Conservation (phyloP, 2,888 invertebrate species). For the Drosophila demipolita region DNA sequence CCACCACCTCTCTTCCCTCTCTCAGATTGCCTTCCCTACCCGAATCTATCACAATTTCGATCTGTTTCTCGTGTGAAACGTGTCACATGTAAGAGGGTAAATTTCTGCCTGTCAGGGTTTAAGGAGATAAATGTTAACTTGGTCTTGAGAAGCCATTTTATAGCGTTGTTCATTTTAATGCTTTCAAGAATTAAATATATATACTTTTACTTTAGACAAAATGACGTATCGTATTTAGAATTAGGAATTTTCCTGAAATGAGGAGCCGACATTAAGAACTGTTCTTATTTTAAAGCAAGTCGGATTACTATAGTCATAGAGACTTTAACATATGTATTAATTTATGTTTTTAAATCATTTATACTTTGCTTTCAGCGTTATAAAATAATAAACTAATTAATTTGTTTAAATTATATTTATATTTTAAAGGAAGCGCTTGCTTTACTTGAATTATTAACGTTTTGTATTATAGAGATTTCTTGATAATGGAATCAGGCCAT, state of each 20-base stretch:
- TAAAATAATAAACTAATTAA: not conserved
- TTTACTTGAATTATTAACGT: not conserved
- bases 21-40: not conserved
- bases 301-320: not conserved
- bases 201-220: not conserved
- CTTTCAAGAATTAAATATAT: not conserved
- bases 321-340: too few relatives aligned
- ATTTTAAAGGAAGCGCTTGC: not conserved
- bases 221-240: not conserved
- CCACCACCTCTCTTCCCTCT: not conserved
- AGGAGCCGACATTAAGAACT: not conserved
- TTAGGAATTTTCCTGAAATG: not conserved
- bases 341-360: not conserved
- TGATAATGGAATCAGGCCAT: not conserved
- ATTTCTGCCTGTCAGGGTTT: slow-evolving; percentile 2
- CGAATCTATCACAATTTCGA: not conserved
- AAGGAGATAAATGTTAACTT: slow-evolving; percentile 1
- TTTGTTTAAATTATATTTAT: not conserved
- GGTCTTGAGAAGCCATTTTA: not conserved
- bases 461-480: not conserved
- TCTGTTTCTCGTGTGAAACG: slow-evolving; percentile 17
- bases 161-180: not conserved
- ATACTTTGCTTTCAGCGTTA: not conserved
- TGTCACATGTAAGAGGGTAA: slow-evolving; percentile 13
- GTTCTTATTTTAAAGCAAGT: not conserved